phyloP scores from a whole-genome alignment of 2,797 vertebrate genomes.

The Furcifer pardalis region DNA sequence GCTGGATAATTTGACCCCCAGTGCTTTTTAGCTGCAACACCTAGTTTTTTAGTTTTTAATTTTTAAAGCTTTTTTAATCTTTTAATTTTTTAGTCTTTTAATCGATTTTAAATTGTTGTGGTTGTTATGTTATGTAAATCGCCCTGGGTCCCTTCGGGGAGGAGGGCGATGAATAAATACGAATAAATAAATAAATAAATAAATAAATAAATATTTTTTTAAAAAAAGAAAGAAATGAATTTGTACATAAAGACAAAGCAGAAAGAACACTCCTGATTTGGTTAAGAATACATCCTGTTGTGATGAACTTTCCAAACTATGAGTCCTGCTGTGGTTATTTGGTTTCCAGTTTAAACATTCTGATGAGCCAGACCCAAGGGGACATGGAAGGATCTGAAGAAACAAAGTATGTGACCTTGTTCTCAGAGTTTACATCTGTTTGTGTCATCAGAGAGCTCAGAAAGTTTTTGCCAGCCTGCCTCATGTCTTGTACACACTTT shows the following conservation, averaged over 20 bases:
- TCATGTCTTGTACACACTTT: constrained; percentile 83
- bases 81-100: too few species aligned
- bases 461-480: constrained; percentile 70
- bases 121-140: too few species aligned
- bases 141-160: too few species aligned
- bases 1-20: too few species aligned
- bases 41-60: too few species aligned
- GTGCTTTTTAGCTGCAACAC: too few species aligned
- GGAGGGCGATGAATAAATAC: too few species aligned
- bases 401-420: constrained; percentile 57
- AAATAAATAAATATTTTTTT: too few species aligned
- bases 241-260: background rate
- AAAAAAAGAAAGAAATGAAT: background rate
- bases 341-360: constrained; percentile 1
- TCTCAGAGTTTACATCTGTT: constrained; percentile 75
- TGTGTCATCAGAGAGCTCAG: constrained; percentile 71
- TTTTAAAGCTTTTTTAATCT: too few species aligned
- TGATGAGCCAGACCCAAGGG: constrained; percentile 39
- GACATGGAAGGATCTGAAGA: constrained; percentile 54
- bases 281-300: constrained; percentile 7
- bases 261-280: fast-evolving
- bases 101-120: too few species aligned
- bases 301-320: constrained; percentile 35
- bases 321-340: constrained; percentile 21
- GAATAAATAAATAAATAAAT: too few species aligned